These are phyloP conservation scores for Drosophila paracracens DNA, from an alignment of 2,888 invertebrate species.

Conservation along the genomic window DNA sequence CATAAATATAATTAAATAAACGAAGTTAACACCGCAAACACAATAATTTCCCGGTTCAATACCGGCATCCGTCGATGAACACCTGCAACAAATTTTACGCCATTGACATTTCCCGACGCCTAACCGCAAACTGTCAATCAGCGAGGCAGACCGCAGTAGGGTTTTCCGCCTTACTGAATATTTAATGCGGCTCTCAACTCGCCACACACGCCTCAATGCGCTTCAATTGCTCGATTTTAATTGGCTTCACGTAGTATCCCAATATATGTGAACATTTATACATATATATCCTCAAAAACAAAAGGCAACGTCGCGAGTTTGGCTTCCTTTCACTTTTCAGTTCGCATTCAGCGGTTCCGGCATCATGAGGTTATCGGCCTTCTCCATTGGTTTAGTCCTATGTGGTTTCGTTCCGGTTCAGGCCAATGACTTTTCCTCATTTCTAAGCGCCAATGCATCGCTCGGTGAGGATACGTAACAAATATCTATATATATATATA, in stretches of 20 bases:
- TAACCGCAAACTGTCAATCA: slow-evolving; percentile 83
- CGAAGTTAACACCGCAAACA: slow-evolving; percentile 70
- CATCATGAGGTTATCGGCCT: slow-evolving; percentile 62
- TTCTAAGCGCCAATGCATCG: slow-evolving; percentile 90
- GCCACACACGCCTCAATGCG: slow-evolving; percentile 34
- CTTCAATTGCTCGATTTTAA: slow-evolving; percentile 56
- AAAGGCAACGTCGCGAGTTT: slow-evolving; percentile 34
- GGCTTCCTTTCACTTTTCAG: slow-evolving; percentile 55
- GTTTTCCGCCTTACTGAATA: slow-evolving; percentile 55
- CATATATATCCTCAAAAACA: slow-evolving; percentile 23
- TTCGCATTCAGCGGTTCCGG: slow-evolving; percentile 44
- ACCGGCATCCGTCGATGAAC: slow-evolving; percentile 31
- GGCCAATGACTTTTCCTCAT: slow-evolving; percentile 89
- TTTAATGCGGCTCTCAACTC: slow-evolving; percentile 55
- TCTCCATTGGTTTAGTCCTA: slow-evolving; percentile 86
- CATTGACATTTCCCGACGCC: slow-evolving; percentile 45
- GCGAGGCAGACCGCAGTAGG: slow-evolving; percentile 3
- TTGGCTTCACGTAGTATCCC: slow-evolving; percentile 42
- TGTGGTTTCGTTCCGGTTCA: slow-evolving; percentile 68
- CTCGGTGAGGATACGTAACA: slow-evolving; percentile 86
- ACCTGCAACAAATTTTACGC: slow-evolving; percentile 63
- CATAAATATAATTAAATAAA: slow-evolving; percentile 75
- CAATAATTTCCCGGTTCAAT: slow-evolving; percentile 30
- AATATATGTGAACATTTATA: slow-evolving; percentile 13
- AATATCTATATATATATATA: neutral